These are phyloP conservation scores for Pheosia tremula DNA, from an alignment of 2,888 invertebrate genomes.

Conservation along the genomic window DNA sequence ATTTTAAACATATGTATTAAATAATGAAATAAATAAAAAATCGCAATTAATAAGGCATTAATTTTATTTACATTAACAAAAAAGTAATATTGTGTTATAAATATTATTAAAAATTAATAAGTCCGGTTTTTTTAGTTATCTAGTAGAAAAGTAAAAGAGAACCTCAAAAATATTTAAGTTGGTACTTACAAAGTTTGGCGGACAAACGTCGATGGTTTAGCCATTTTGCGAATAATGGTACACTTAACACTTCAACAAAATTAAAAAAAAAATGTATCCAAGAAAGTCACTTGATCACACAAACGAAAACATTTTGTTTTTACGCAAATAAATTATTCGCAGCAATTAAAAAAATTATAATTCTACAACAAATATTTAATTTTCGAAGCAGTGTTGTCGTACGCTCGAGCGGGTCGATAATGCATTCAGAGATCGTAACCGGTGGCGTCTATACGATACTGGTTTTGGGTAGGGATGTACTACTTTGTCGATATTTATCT, in stretches of 20 bases:
- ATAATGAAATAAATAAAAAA: too few relatives aligned
- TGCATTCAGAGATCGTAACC: constrained; percentile 53
- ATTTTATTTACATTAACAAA: too few relatives aligned
- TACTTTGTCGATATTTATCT: constrained; percentile 28
- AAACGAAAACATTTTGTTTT: constrained; percentile 25
- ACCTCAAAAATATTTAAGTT: constrained; percentile 12
- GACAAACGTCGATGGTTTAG: constrained; percentile 51
- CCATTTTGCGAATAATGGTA: constrained; percentile 39
- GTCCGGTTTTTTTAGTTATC: too few relatives aligned
- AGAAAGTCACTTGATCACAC: constrained; percentile 38
- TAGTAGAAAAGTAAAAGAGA: not conserved
- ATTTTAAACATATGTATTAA: too few relatives aligned
- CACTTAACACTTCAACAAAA: constrained; percentile 30
- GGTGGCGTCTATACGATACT: constrained; percentile 48
- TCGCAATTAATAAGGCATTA: too few relatives aligned
- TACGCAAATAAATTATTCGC: constrained; percentile 15
- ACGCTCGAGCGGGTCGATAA: constrained; percentile 52
- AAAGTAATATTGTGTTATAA: too few relatives aligned
- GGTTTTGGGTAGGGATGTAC: constrained; percentile 50
- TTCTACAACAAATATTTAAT: constrained; percentile 19
- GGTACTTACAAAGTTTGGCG: constrained; percentile 60
- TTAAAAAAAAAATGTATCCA: constrained; percentile 18
- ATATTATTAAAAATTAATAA: too few relatives aligned
- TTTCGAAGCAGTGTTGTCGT: constrained; percentile 37
- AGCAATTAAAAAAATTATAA: too few relatives aligned